A percentile compares a stretch with the other conserved stretches of the same genome.
Conservation (phyloP, 2,797 vertebrate species). For the Babyrousa celebensis region DNA sequence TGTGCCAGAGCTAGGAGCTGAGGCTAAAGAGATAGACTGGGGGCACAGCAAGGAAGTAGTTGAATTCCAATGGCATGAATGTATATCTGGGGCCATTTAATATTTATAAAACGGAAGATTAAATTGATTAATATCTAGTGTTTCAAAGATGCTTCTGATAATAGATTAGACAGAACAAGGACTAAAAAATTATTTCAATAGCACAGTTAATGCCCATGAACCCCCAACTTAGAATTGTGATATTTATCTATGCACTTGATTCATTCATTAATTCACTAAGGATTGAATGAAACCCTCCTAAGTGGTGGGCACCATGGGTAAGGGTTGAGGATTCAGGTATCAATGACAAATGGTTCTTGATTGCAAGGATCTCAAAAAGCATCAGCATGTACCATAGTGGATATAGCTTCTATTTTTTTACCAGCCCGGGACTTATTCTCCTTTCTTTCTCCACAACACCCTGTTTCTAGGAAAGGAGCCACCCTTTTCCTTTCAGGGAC, state of each 20-base stretch:
- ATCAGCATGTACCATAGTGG: neutral
- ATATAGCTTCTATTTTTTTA: neutral
- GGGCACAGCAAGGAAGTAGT: neutral
- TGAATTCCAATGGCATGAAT: neutral
- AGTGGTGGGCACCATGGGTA: neutral
- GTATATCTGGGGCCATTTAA: neutral
- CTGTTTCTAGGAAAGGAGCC: neutral
- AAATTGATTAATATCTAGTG: neutral
- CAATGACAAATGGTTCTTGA: neutral
- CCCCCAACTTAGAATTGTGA: neutral
- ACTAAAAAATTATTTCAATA: neutral
- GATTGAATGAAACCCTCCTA: neutral
- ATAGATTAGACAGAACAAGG: neutral
- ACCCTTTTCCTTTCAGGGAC: neutral
- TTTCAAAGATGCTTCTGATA: neutral
- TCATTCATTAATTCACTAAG: constrained; percentile 8
- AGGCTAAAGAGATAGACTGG: neutral
- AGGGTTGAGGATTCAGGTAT: neutral
- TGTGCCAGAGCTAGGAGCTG: neutral
- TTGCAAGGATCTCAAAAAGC: neutral
- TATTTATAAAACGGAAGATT: constrained; percentile 42
- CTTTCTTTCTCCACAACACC: neutral
- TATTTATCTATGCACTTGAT: neutral
- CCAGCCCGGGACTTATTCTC: neutral
- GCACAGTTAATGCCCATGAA: constrained; percentile 6